Base-by-base conservation (phyloP, 2,888 invertebrate genomes). In the Leptinotarsa peninsularis region DNA sequence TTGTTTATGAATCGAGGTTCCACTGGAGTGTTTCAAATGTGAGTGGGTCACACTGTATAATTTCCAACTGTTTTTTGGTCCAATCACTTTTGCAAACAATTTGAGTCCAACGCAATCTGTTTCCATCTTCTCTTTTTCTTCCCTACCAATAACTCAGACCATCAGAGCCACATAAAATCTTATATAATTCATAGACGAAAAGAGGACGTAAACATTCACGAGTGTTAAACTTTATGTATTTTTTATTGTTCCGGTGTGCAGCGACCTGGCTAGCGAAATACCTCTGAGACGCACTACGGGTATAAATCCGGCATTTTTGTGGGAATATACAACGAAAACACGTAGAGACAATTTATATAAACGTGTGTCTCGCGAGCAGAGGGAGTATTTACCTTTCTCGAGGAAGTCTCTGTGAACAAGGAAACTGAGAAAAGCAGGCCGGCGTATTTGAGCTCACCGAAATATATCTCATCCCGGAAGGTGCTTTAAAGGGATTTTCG, bases 261-360 rank as follows among this genome's bases (percentile, higher is more conserved):
- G 50, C 21, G 56, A 27, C 67, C 66, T 56, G 18, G 73, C 54
- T 75, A 60, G 72, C 43, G 49, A 80, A 81, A 81, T 80, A 80
- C 82, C 81, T 79, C 76, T 73, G 82, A 81, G 81, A 82, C 81
- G 81, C 81, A 82, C 80, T 80, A 78, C 76, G 79, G 81, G 78
- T 82, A 81, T 83, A 84, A 82, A 83, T 82, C 82, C 79, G 76
- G 78, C 79, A 82, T 82, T 82, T 82, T 82, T 81, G 78, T 80
- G 78, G 77, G 81, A 58, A 81, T 81, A 81, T 78, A 80, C 75
- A 78, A 78, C 78, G 79, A 80, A 82, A 82, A 83, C 83, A 83
- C 83, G 83, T 81, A 80, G 81, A 82, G 82, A 82, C 83, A 83
- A 83, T 83, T 83, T 82, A 83, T 83, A 81, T 83, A 83, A 83